These are phyloP conservation scores for Bagarius yarrelli DNA, from an alignment of 2,113 vertebrate species.

Conservation along the genomic window DNA sequence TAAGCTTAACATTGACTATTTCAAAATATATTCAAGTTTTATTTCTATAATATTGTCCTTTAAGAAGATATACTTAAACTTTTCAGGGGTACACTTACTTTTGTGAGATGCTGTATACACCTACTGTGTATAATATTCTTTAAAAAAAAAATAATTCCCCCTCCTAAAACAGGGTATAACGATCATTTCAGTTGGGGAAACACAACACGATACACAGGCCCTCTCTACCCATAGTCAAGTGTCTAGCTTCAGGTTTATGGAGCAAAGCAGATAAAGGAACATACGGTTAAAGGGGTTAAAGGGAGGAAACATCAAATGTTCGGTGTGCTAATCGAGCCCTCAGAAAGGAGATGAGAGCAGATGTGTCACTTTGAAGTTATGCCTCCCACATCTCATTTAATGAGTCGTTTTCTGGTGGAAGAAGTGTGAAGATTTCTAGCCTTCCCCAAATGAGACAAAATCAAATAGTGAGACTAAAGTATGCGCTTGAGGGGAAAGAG, in stretches of 20 bases:
- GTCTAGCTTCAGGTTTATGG: constrained; percentile 27
- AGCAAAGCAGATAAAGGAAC: constrained; percentile 32
- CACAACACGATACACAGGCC: background rate
- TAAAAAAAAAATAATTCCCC: background rate
- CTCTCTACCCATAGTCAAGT: background rate
- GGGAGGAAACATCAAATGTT: constrained; percentile 29
- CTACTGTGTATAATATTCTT: background rate
- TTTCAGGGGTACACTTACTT: background rate
- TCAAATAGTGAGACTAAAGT: constrained; percentile 41
- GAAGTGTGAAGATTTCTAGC: constrained; percentile 18
- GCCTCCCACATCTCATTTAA: constrained; percentile 39
- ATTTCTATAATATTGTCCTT: too few relatives aligned
- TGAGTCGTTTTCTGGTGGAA: constrained; percentile 40
- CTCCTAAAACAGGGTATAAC: background rate
- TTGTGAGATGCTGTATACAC: background rate
- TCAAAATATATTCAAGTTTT: too few relatives aligned
- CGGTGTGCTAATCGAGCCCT: background rate
- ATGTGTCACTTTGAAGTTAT: constrained; percentile 49
- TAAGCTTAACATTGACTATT: too few relatives aligned
- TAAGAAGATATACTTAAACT: too few relatives aligned
- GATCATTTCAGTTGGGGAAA: background rate
- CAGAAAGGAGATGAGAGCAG: constrained; percentile 29
- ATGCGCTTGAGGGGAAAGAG: constrained; percentile 11
- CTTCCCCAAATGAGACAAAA: constrained; percentile 23
- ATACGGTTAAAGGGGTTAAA: background rate